Evolutionary conservation across 2,797 vertebrate species (phyloP).

Genomic region (Rhadinocentrus ornatus): DNA sequence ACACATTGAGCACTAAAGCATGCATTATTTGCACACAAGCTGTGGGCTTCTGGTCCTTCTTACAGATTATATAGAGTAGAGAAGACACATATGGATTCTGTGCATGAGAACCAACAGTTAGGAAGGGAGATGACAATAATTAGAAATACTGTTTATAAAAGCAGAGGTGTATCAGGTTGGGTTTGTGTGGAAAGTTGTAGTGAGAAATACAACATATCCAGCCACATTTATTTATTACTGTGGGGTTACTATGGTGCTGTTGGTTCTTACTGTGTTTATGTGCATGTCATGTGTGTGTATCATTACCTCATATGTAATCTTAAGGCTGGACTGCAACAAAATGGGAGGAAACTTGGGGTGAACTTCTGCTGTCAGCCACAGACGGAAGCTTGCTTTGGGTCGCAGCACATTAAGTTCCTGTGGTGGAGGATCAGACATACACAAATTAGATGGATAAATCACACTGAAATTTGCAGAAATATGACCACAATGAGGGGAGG

Average conservation of each 20-base stretch:
- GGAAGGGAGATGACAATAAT: background rate
- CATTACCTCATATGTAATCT: conserved; percentile 96
- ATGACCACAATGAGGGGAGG: background rate
- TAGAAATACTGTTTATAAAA: background rate
- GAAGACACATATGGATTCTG: conserved; percentile 14
- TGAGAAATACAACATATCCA: background rate
- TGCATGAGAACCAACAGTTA: background rate
- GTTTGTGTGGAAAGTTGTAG: conserved; percentile 2
- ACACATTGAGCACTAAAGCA: conserved; percentile 60
- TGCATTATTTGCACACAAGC: conserved; percentile 56
- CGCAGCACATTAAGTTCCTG: conserved; percentile 92
- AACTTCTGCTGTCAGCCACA: conserved; percentile 96
- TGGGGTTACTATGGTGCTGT: background rate
- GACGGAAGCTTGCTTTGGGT: conserved; percentile 92
- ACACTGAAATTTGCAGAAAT: conserved; percentile 7
- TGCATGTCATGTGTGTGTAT: conserved; percentile 4
- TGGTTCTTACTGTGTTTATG: background rate
- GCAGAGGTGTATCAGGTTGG: background rate
- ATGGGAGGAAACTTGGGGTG: conserved; percentile 92
- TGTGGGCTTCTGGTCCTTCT: conserved; percentile 32
- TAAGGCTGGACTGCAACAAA: conserved; percentile 94
- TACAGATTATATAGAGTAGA: conserved; percentile 16
- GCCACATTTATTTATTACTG: background rate
- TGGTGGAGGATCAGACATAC: conserved; percentile 19
- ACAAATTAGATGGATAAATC: conserved; percentile 1